These are phyloP conservation scores for Sycobia sp. DNA, from an alignment of 1,140 invertebrate species.

Conservation along the genomic window DNA sequence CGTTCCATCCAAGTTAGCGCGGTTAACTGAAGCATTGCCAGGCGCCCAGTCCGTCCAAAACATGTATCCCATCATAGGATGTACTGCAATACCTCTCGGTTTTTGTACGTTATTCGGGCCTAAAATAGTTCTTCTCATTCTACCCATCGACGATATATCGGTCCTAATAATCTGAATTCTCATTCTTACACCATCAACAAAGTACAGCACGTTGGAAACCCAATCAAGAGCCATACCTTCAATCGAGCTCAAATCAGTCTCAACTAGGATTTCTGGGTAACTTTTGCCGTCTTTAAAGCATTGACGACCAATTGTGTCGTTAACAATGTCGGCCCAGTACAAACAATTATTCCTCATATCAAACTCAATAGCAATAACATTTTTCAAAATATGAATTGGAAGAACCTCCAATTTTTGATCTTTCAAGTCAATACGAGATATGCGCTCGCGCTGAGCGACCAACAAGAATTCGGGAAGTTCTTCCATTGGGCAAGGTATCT, in stretches of 20 bases:
- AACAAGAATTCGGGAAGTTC: conserved; percentile 78
- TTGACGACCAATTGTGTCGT: conserved; percentile 79
- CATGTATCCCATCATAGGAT: conserved; percentile 82
- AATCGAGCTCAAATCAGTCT: conserved; percentile 77
- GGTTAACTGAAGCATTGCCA: conserved; percentile 76
- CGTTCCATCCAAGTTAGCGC: conserved; percentile 84
- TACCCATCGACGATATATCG: conserved; percentile 69
- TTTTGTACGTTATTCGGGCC: conserved; percentile 74
- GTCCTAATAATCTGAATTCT: conserved; percentile 82
- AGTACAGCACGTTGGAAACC: conserved; percentile 91
- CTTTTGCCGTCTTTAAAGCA: conserved; percentile 73
- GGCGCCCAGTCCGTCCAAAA: conserved; percentile 95
- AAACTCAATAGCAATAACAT: conserved; percentile 87
- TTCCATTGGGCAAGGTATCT: conserved; percentile 69
- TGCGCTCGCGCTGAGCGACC: conserved; percentile 75
- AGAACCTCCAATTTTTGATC: conserved; percentile 67
- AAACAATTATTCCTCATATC: conserved; percentile 85
- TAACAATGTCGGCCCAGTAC: conserved; percentile 86
- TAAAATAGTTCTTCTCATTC: conserved; percentile 79
- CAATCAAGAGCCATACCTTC: conserved; percentile 94
- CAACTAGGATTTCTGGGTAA: conserved; percentile 72
- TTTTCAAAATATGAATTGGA: conserved; percentile 73
- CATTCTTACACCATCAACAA: conserved; percentile 80
- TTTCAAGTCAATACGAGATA: conserved; percentile 74
- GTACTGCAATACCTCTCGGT: conserved; percentile 86